Base-by-base conservation (phyloP, 2,113 vertebrate species). In the Hippocampus guttulatus region DNA sequence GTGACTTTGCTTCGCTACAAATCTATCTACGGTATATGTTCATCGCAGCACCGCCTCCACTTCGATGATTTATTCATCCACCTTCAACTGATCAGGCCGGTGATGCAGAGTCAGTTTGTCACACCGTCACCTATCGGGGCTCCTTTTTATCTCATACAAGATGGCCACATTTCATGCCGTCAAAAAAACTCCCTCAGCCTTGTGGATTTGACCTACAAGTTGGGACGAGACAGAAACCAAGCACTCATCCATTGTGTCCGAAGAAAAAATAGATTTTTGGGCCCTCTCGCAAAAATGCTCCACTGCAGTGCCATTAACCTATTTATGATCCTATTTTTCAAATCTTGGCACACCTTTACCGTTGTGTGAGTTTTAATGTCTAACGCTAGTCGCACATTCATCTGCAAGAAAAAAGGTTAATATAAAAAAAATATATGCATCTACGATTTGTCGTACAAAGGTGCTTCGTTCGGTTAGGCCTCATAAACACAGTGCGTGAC, bases 21-120 rank as follows among this genome's bases (percentile, higher is more conserved):
- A 52, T 25, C 40, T 16, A 57, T 64, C 27, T 9, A 64, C 43
- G 15, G 33, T 38, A 45, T 45, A 14, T 33, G 30, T 25, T 23
- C 20, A 25, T 23, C 1, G 40, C 41, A 40, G 7, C 75, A 65
- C 69, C 69, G 68, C 11, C 67, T 69, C 62, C 76, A 30, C 23
- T 58, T 75, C 47, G 51, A 82, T 92, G 67, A 90, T 82, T 92
- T 82, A 91, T 89, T 90, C 80, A 91, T 88, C 71, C 73, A 81
- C 76, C 87, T 84, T 86, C 75, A 80, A 84, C 72, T 70, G 87
- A 84, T 88, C 85, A 78, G 68, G 81, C 23, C 67, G 64, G 73
- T 67, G 58, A 52, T 40, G 52, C 33, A 25, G 65, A 77, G 74
- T 38, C 33, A 6, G 49, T 73, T 69, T 64, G 43, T 72, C 51